Percentiles rank a stretch among this genome's conserved stretches.
Evolutionary conservation across 1,140 invertebrate genomes (phyloP).

Genomic region (Platorchestia sp.): DNA sequence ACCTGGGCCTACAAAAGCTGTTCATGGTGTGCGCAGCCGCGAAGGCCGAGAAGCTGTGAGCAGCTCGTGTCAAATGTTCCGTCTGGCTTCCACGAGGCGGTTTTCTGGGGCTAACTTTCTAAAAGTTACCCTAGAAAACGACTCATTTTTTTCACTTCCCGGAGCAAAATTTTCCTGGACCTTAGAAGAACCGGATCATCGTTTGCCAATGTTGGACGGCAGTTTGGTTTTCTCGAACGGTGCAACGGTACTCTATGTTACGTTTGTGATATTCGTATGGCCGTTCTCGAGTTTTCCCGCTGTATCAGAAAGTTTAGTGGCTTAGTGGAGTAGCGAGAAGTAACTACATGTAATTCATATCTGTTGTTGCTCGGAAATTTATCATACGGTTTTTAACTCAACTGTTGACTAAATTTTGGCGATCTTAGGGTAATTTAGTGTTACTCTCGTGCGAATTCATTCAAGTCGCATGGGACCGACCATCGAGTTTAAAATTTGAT

Average conservation of each 20-base stretch:
- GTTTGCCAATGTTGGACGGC: not conserved
- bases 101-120: not conserved
- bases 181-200: not conserved
- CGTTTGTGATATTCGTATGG: too few species aligned
- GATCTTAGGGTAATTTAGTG: not conserved
- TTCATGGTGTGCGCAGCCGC: constrained; percentile 7
- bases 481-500: not conserved
- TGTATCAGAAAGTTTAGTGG: not conserved
- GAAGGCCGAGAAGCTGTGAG: not conserved
- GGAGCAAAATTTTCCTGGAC: not conserved
- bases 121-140: not conserved
- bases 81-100: not conserved
- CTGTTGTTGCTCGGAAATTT: not conserved
- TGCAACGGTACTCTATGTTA: too few species aligned
- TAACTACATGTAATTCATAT: not conserved
- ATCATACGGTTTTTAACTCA: not conserved
- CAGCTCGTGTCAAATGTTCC: not conserved
- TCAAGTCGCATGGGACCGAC: not conserved
- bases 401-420: not conserved
- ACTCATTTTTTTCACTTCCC: not conserved
- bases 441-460: not conserved
- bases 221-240: not conserved
- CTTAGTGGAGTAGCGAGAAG: not conserved
- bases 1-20: not conserved
- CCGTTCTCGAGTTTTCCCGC: not conserved